Conservation (phyloP, 2,797 vertebrate genomes). For the Malacoraja senta region DNA sequence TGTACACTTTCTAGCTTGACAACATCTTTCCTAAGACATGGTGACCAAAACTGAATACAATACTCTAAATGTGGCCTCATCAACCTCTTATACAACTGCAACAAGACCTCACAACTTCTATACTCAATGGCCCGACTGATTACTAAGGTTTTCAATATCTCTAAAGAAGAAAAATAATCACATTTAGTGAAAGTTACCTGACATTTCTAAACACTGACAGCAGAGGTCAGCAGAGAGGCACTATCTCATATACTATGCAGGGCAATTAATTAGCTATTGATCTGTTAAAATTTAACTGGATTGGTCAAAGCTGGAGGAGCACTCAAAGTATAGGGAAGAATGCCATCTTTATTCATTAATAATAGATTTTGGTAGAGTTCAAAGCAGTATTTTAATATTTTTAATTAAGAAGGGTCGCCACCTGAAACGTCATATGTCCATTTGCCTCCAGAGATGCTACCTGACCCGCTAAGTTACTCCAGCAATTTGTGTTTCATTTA, state of each 20-base stretch:
- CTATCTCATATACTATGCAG: not conserved
- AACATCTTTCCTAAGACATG: too few relatives aligned
- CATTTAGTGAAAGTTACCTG: not conserved
- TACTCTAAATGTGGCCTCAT: too few relatives aligned
- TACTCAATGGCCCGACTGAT: too few relatives aligned
- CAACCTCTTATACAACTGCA: too few relatives aligned
- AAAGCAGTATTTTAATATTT: not conserved
- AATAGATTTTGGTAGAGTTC: not conserved
- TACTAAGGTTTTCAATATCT: not conserved
- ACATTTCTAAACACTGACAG: not conserved
- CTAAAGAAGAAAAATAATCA: not conserved
- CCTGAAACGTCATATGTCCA: too few relatives aligned
- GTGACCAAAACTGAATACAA: too few relatives aligned
- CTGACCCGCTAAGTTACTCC: too few relatives aligned
- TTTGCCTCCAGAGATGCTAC: too few relatives aligned
- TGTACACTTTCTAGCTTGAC: too few relatives aligned
- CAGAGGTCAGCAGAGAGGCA: conserved; percentile 19
- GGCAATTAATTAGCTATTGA: not conserved
- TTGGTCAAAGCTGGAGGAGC: not conserved
- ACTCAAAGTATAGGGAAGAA: not conserved
- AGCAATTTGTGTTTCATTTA: not conserved
- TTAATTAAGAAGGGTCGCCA: not conserved
- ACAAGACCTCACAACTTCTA: too few relatives aligned
- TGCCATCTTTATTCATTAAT: not conserved
- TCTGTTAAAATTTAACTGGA: not conserved